Evolutionary conservation across 1,140 invertebrate genomes (phyloP), one percentile per base, ranked within the genome.

Genomic region (Heterodera schachtii): DNA sequence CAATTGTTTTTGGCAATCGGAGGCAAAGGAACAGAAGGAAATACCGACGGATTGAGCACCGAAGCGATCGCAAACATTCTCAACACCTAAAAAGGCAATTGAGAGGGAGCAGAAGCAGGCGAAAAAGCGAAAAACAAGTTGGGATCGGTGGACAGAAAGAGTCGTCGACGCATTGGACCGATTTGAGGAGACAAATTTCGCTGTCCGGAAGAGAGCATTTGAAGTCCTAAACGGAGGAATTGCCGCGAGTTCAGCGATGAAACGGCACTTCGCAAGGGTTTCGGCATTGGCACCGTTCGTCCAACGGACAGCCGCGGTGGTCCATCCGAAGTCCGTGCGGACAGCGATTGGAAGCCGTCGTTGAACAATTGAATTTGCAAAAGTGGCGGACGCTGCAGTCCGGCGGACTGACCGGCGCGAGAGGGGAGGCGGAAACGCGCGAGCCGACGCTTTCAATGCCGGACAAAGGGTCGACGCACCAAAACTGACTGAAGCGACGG

Each of bases 151-250:
- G 80, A 43, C 80, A 81, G 9, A 66, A 69, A 31, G 9, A 2
- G 77, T 77, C 77, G 9, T n/a, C 52, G 47, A 75, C 52, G 49
- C 83, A 84, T 64, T 84, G 21, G 8, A 88, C 85, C 67, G 57
- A 7, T 66, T 80, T 78, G 43, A 84, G 78, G n/a, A 86, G 81
- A 74, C 86, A 87, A 71, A 88, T 76, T 73, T 88, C 85, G 3
- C 9, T 64, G 44, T 74, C 67, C 3, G 64, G 52, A 13, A 79
- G 44, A 49, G 85, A 83, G 70, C 86, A 87, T 64, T 85, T 80
- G 64, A 87, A 86, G 31, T 84, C 49, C 77, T 78, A 71, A 43
- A 41, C 31, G 57, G 57, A 19, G 16, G 16, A 69, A 67, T 75
- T 47, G 43, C 8, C 5, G 31, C 31, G 16, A 7, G 41, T 77